Evolutionary conservation across 2,888 invertebrate genomes (phyloP).

Genomic region (Thalpophila matura): DNA sequence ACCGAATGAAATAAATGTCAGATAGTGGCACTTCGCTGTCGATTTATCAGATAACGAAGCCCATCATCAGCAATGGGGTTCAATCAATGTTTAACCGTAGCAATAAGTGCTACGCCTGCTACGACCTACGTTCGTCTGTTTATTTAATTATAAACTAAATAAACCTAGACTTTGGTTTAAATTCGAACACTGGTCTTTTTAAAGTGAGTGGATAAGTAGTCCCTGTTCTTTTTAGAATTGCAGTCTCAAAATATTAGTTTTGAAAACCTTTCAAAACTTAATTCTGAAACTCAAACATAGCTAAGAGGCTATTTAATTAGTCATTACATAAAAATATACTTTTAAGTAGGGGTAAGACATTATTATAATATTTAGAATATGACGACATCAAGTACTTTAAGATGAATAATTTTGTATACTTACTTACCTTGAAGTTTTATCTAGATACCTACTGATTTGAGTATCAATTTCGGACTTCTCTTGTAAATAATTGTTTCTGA

Average conservation of each 20-base stretch:
- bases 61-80: too few relatives aligned
- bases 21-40: too few relatives aligned
- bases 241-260: slow-evolving; percentile 12
- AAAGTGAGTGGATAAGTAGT: too few relatives aligned
- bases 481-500: too few relatives aligned
- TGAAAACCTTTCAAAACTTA: not conserved
- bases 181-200: too few relatives aligned
- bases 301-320: slow-evolving; percentile 54
- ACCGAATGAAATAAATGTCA: too few relatives aligned
- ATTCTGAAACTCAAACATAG: slow-evolving; percentile 31
- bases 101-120: not conserved
- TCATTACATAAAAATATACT: slow-evolving; percentile 37
- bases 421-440: too few relatives aligned
- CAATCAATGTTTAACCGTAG: not conserved
- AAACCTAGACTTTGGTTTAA: not conserved
- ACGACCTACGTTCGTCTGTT: not conserved
- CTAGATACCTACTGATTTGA: too few relatives aligned
- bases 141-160: not conserved
- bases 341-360: slow-evolving; percentile 17
- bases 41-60: too few relatives aligned
- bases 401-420: not conserved
- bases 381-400: not conserved
- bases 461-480: too few relatives aligned
- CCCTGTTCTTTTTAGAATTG: not conserved
- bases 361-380: not conserved